Evolutionary conservation across 2,888 invertebrate genomes (phyloP).

Genomic region (Imbricaverruca yamaguchii): DNA sequence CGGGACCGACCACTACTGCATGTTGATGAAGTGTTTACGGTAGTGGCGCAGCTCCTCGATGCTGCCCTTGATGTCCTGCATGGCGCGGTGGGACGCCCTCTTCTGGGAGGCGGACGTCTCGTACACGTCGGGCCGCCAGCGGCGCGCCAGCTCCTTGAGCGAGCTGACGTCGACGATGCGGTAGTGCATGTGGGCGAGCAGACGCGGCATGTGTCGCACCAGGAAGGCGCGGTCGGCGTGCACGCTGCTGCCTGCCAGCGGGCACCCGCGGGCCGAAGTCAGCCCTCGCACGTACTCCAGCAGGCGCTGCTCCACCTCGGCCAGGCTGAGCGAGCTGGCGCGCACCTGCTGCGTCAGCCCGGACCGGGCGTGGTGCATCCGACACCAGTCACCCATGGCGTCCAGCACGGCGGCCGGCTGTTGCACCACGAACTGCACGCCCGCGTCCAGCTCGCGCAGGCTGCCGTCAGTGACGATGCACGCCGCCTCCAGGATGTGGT

Average conservation of each 20-base stretch:
- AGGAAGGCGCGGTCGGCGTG: conserved; percentile 80
- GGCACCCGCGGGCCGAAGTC: conserved; percentile 50
- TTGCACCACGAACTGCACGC: conserved; percentile 67
- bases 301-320: conserved; percentile 61
- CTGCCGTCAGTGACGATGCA: conserved; percentile 77
- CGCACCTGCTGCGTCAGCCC: conserved; percentile 68
- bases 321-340: conserved; percentile 52
- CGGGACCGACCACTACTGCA: conserved; percentile 44
- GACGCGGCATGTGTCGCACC: conserved; percentile 67
- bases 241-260: conserved; percentile 79
- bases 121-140: conserved; percentile 21
- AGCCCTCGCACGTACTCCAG: conserved; percentile 47
- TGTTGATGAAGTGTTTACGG: conserved; percentile 37
- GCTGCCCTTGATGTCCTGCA: conserved; percentile 45
- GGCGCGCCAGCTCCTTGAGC: conserved; percentile 63
- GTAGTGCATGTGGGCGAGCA: conserved; percentile 76
- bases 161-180: conserved; percentile 87
- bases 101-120: conserved; percentile 52
- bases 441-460: conserved; percentile 64
- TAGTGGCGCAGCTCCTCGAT: conserved; percentile 46
- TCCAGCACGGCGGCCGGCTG: conserved; percentile 63
- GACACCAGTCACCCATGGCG: conserved; percentile 79
- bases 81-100: conserved; percentile 53
- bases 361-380: conserved; percentile 67
- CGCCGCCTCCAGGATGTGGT: conserved; percentile 80